Evolutionary conservation across 2,888 invertebrate species (phyloP), one percentile per base, ranked within the genome.

Genomic region (Taphrorychus bicolor): DNA sequence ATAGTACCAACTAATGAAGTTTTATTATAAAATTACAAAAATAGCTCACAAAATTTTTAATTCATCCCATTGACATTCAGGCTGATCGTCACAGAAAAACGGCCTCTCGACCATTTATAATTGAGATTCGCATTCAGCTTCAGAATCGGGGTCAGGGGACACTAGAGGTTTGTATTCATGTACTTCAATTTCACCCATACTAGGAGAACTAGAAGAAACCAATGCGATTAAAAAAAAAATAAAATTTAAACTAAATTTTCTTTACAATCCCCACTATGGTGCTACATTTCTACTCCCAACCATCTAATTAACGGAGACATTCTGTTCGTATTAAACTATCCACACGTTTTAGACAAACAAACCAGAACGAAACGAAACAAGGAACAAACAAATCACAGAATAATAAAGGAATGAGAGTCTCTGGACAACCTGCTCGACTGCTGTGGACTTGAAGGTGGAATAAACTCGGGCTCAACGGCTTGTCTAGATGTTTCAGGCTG

Each of bases 361-460:
- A n/a, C n/a, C n/a, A n/a, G n/a, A n/a, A 32, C 3, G 11, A 32
- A 32, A 32, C 3, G 9, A 32, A 32, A 32, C 32, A 11, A 32
- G 32, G 32, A 32, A 32, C 32, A 1, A 32, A 32, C 1, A 3
- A 32, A 32, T 32, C 32, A 32, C 32, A 32, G 32, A 32, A 32
- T 11, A 11, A 32, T 32, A 32, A 32, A 32, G 1, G 11, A 32
- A 32, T 32, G 32, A 11, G 32, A 9, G 17, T 45, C 16, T 45
- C 14, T n/a, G 2, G 58, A 66, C 45, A 66, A 61, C 52, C 66
- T 67, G 49, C 48, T 21, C 52, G 40, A 18, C 49, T 67, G 45
- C 16, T 63, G 52, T 18, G 61, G 61, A 66, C 67, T 67, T 53
- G 62, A 67, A 11, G 67, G 62, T 1, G 59, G 62, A 61, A 62